Conservation (phyloP, 2,113 vertebrate species). For the Willisornis vidua region DNA sequence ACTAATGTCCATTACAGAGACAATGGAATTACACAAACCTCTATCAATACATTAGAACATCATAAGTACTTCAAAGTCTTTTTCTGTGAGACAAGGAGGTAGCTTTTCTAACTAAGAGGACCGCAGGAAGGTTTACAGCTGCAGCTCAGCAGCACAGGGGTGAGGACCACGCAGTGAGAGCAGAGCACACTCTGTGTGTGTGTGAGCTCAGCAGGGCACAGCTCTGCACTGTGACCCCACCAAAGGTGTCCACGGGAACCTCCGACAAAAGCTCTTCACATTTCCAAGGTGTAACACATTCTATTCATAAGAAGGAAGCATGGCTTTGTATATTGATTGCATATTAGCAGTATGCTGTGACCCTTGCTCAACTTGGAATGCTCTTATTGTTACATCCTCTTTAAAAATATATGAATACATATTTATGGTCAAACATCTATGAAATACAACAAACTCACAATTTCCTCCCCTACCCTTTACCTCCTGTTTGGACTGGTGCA, state of each 20-base stretch:
- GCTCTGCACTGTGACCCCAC: rapidly evolving
- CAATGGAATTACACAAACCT: background rate
- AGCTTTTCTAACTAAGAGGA: background rate
- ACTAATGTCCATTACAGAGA: background rate
- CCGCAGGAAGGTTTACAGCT: background rate
- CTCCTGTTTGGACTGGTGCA: background rate
- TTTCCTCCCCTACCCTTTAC: background rate
- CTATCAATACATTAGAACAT: background rate
- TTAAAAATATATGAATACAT: background rate
- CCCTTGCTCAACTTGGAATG: background rate
- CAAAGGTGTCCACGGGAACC: background rate
- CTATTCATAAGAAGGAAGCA: background rate
- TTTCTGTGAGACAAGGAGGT: background rate
- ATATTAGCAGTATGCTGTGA: background rate
- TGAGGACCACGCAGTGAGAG: background rate
- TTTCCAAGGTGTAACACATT: background rate
- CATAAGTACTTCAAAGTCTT: background rate
- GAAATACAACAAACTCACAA: background rate
- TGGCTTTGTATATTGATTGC: background rate
- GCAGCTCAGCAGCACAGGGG: background rate
- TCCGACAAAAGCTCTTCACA: background rate
- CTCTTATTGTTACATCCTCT: background rate
- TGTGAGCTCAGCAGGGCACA: background rate
- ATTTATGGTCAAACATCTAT: background rate
- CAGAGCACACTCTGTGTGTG: background rate